Evolutionary conservation across 92 coral and sea anemone genomes (phyloP).

Genomic region (Anthopleura xanthogrammica): DNA sequence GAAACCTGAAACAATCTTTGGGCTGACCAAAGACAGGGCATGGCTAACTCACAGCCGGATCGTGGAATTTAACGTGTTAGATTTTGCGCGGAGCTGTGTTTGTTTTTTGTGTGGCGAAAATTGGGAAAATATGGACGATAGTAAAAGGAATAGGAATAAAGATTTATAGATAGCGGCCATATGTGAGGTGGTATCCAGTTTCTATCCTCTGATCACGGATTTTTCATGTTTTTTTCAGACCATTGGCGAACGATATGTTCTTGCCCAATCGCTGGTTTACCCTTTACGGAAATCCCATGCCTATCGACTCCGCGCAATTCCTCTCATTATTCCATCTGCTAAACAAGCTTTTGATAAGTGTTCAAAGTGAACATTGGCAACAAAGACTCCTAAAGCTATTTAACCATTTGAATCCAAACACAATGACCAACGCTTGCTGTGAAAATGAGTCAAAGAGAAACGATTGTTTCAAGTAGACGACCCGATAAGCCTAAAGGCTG

Average conservation of each 20-base stretch:
- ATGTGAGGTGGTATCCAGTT: too few species aligned
- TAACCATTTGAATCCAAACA: slow-evolving; percentile 45
- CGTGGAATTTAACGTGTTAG: too few species aligned
- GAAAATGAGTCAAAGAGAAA: not conserved
- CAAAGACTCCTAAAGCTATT: slow-evolving; percentile 44
- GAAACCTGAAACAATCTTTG: too few species aligned
- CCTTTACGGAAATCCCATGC: not conserved
- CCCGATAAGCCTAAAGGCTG: not conserved
- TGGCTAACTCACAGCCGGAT: too few species aligned
- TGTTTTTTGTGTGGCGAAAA: too few species aligned
- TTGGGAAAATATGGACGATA: too few species aligned
- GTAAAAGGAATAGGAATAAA: too few species aligned
- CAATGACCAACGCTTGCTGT: not conserved
- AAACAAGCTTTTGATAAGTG: slow-evolving; percentile 58
- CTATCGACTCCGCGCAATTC: not conserved
- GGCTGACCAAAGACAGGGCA: too few species aligned
- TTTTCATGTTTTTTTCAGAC: not conserved
- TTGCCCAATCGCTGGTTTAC: not conserved
- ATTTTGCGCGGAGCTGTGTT: too few species aligned
- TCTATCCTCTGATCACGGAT: too few species aligned
- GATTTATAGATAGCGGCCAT: too few species aligned
- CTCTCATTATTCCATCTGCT: slow-evolving; percentile 49
- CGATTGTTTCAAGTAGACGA: not conserved
- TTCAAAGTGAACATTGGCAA: slow-evolving; percentile 42
- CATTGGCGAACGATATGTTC: not conserved